Base-by-base conservation (phyloP, 1,140 invertebrate species). In the Xylocopa sonorina region DNA sequence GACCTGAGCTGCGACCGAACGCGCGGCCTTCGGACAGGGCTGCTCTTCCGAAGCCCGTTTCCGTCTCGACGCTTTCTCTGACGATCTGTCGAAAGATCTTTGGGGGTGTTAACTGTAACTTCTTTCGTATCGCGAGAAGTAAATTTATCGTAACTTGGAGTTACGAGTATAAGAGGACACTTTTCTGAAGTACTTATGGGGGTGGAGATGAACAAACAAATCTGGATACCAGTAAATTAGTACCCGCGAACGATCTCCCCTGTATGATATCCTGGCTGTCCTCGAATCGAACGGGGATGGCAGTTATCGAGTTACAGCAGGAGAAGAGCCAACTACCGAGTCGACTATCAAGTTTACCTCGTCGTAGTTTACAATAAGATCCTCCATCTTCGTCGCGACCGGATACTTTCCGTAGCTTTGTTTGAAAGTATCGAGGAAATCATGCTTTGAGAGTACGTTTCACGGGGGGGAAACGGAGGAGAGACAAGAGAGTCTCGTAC, bases 401-500 rank as follows among this genome's bases (percentile, higher is more conserved):
- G 41, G 21, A 24, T 57, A n/a, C 5, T 46, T 14, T 38, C 18
- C 10, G 14, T 27, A 29, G 24, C 27, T 43, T 27, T 48, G 21
- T 63, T 57, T 4, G 16, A n/a, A 77, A 46, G 51, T 48, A 48
- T 46, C 74, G 53, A n/a, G 24, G 27, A 71, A 34, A 60, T 71
- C 34, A 29, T 78, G 34, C 43, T 58, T 48, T 1, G 32, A 34
- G 4, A 57, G 50, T 27, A 14, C 24, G 43, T 50, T 58, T 29
- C 34, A 18, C 18, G 63, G 46, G 21, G 46, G 34, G 27, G 43
- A n/a, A n/a, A n/a, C n/a, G 10, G 43, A 48, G 27, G 21, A 7
- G 3, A 66, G 46, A 16, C 29, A 69, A 38, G 38, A 24, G 32
- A 34, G n/a, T n/a, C 32, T 57, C 27, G 32, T 38, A 27, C 43